Base-by-base conservation (phyloP, 2,888 invertebrate genomes). In the Xestia c-nigrum region DNA sequence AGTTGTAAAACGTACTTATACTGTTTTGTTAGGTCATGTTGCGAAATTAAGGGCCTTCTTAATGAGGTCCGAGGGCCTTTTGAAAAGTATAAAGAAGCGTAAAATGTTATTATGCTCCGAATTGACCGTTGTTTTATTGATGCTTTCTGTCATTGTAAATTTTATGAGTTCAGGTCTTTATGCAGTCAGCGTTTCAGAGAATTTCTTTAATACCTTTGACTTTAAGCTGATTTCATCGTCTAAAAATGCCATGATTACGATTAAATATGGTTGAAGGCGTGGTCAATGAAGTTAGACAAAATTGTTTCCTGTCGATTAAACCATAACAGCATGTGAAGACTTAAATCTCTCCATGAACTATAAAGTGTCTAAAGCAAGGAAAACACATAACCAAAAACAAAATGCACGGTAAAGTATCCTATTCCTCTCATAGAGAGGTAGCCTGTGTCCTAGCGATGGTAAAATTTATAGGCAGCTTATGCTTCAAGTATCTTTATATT, bases 31-130 rank as follows among this genome's bases (percentile, higher is more conserved):
- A 57, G 61, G 57, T 43, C 71, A 61, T 75, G 74, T 85, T 67
- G 74, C 64, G 59, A 80, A 84, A 84, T 85, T 77, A 80, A 82
- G 66, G 57, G 55, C 7, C 21, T 21, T 67, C 72, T 72, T 81
- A 80, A 82, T 82, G 72, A 81, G 64, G 19, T 67, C 57, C 40
- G 47, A 65, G 16, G 52, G 52, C 63, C 69, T 59, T 71, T 73
- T 65, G 55, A 70, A 43, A 65, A 40, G 50, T 47, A 67, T 63
- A 57, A 67, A 46, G 31, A 63, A 57, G 67, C 66, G 38, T 72
- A 72, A 55, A 66, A 67, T 59, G 4, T 46, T 66, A 72, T 70
- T 70, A 19, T 59, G 5, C n/a, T 72, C 19, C 46, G 47, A 46
- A 67, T 43, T 46, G 65, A 83, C 68, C 5, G 64, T 40, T 52